Evolutionary conservation across 2,113 vertebrate species (phyloP).

Genomic region (Thryonomys swinderianus): DNA sequence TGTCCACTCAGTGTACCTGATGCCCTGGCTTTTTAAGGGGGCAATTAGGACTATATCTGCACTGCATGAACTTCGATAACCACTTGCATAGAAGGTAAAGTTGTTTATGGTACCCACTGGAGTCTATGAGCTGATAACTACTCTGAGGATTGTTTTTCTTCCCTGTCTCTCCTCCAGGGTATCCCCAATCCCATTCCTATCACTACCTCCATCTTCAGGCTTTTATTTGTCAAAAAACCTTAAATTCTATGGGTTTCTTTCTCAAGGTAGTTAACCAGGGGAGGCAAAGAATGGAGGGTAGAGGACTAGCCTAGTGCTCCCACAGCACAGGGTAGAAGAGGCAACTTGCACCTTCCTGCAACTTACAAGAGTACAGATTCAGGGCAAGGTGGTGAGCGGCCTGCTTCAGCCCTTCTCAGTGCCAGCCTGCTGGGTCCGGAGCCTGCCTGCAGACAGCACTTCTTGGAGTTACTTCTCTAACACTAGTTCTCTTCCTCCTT

Average conservation of each 20-base stretch:
- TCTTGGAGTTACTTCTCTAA: not conserved
- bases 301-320: not conserved
- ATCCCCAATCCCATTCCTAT: not conserved
- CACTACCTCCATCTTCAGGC: not conserved
- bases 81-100: not conserved
- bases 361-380: not conserved
- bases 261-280: not conserved
- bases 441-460: not conserved
- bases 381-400: not conserved
- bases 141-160: not conserved
- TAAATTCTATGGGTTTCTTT: not conserved
- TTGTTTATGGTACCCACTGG: not conserved
- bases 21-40: not conserved
- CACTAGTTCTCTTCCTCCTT: not conserved
- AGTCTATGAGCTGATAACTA: not conserved
- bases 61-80: not conserved
- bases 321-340: not conserved
- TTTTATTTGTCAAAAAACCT: not conserved
- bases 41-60: not conserved
- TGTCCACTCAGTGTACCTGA: not conserved
- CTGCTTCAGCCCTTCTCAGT: not conserved
- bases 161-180: not conserved
- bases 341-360: not conserved
- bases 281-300: not conserved
- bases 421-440: not conserved